phyloP scores from a whole-genome alignment of 2,888 invertebrate genomes.

The Thyatira batis region DNA sequence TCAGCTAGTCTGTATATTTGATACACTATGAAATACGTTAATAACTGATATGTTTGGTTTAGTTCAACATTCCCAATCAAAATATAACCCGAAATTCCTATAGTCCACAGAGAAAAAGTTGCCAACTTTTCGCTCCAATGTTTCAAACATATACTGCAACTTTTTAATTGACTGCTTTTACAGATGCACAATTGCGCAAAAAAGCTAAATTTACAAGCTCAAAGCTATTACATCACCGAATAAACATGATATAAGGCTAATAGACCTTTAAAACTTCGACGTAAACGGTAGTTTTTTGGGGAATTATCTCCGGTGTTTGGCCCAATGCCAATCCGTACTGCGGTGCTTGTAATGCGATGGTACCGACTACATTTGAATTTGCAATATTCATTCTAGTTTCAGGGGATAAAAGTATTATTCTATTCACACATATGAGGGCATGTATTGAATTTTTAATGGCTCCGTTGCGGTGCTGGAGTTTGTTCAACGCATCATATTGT shows the following conservation, averaged over 20 bases:
- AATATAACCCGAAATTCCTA: not conserved
- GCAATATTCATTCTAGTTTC: slow-evolving; percentile 3
- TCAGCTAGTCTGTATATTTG: too few relatives aligned
- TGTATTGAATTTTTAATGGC: slow-evolving; percentile 1
- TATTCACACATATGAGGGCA: not conserved
- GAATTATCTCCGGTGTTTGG: slow-evolving; percentile 65
- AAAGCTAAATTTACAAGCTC: not conserved
- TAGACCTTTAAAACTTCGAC: slow-evolving; percentile 38
- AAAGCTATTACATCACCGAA: slow-evolving; percentile 4
- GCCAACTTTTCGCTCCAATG: not conserved
- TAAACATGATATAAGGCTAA: slow-evolving; percentile 37
- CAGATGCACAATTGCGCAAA: not conserved
- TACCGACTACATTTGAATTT: slow-evolving; percentile 30
- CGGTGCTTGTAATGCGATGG: slow-evolving; percentile 25
- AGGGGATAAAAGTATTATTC: slow-evolving; percentile 2
- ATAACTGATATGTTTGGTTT: too few relatives aligned
- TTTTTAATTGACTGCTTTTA: not conserved
- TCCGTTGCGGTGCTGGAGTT: not conserved
- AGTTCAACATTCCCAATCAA: not conserved
- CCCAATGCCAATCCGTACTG: slow-evolving; percentile 45
- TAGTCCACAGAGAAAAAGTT: not conserved
- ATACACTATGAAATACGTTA: too few relatives aligned
- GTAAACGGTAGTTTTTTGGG: slow-evolving; percentile 64
- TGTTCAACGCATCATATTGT: not conserved
- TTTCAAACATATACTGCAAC: not conserved